Conservation (phyloP, 1,140 invertebrate species). For the Charaxes varanes region DNA sequence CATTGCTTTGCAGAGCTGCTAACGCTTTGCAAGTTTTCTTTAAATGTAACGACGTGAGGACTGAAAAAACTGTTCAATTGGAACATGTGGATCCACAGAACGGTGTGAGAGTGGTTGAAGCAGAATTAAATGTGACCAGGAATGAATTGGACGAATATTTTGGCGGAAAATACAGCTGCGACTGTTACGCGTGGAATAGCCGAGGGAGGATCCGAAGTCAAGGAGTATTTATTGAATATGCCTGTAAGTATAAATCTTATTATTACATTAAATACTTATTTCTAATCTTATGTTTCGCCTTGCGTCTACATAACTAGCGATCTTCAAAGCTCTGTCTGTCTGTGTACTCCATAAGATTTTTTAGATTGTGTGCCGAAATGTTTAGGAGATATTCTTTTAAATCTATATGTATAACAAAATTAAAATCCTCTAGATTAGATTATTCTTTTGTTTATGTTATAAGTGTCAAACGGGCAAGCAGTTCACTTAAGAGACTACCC, state of each 20-base stretch:
- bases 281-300: too few relatives aligned
- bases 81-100: conserved; percentile 90
- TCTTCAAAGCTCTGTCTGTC: too few relatives aligned
- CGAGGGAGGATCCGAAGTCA: conserved; percentile 85
- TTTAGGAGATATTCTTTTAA: too few relatives aligned
- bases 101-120: conserved; percentile 88
- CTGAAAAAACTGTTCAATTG: conserved; percentile 77
- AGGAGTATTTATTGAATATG: conserved; percentile 86
- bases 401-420: too few relatives aligned
- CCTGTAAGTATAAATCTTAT: conserved; percentile 93
- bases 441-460: too few relatives aligned
- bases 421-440: too few relatives aligned
- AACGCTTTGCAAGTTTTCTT: conserved; percentile 90
- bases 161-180: conserved; percentile 89
- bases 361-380: too few relatives aligned
- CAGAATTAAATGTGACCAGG: conserved; percentile 88
- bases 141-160: conserved; percentile 93
- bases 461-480: too few relatives aligned
- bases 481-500: too few relatives aligned
- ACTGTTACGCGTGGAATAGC: conserved; percentile 90
- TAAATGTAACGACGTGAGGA: conserved; percentile 86
- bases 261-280: too few relatives aligned
- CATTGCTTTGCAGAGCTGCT: conserved; percentile 87
- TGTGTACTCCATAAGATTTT: too few relatives aligned
- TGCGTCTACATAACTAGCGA: too few relatives aligned